Percentiles rank a stretch among this genome's conserved stretches.
Conservation (phyloP, 1,140 invertebrate species). For the Heliconius hermathena region DNA sequence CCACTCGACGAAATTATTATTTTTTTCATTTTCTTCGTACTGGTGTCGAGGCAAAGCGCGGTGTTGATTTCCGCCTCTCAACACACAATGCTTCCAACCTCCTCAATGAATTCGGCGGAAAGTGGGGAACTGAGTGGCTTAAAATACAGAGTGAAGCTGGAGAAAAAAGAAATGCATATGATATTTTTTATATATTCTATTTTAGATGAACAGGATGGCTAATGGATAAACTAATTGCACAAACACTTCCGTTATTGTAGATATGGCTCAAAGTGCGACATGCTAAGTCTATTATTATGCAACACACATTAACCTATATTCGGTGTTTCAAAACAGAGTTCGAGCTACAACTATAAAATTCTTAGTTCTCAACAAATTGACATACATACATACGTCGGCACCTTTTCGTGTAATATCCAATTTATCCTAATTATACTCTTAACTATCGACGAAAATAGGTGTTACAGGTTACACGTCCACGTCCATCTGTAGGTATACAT, state of each 20-base stretch:
- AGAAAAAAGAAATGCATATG: not conserved
- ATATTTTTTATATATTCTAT: not conserved
- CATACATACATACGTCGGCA: not conserved
- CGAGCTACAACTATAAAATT: constrained; percentile 5
- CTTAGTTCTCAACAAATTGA: not conserved
- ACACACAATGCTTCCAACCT: no score
- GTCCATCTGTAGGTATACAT: not conserved
- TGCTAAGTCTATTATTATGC: constrained; percentile 6
- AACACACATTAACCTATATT: constrained; percentile 10
- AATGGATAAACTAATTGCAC: constrained; percentile 11
- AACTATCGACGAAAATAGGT: not conserved
- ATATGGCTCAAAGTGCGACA: constrained; percentile 10
- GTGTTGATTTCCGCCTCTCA: no score
- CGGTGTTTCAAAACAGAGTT: not conserved
- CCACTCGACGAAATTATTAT: no score
- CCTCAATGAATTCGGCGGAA: no score
- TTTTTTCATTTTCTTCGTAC: no score
- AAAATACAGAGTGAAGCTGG: no score
- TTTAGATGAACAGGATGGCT: not conserved
- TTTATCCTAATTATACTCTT: not conserved
- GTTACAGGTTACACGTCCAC: not conserved
- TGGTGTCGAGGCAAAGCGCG: no score
- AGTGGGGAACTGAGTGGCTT: no score
- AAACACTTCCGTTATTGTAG: constrained; percentile 9
- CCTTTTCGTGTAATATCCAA: not conserved